Percentiles rank a stretch among this genome's conserved stretches.
phyloP scores from a whole-genome alignment of 2,888 invertebrate genomes.

The Exocentrus adspersus region DNA sequence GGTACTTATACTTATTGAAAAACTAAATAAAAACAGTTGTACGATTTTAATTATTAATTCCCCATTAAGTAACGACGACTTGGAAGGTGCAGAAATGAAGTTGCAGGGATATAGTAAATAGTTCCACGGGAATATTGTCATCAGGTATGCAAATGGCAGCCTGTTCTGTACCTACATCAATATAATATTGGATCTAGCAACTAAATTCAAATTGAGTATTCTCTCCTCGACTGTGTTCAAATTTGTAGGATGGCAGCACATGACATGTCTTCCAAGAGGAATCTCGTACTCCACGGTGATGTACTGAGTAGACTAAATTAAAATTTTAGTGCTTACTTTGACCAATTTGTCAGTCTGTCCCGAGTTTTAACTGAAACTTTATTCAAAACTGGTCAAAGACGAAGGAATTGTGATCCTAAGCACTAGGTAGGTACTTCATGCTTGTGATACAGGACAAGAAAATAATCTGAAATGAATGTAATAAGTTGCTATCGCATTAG shows the following conservation, averaged over 20 bases:
- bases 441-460: too few species aligned
- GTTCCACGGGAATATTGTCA: background rate
- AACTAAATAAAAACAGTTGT: too few species aligned
- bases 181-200: background rate
- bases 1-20: too few species aligned
- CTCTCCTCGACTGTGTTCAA: background rate
- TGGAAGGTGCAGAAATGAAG: background rate
- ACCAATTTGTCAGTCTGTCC: background rate
- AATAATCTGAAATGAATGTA: too few species aligned
- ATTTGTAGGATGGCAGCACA: conserved; percentile 2
- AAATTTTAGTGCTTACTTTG: background rate
- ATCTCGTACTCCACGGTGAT: background rate
- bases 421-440: too few species aligned
- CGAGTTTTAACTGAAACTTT: background rate
- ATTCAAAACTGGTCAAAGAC: background rate
- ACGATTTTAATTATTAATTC: too few species aligned
- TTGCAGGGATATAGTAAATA: background rate
- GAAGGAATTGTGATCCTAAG: too few species aligned
- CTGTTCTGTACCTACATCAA: background rate
- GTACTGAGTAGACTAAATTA: background rate
- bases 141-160: conserved; percentile 4
- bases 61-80: background rate
- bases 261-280: background rate
- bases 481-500: too few species aligned
- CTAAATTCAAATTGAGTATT: conserved; percentile 1